A percentile compares a stretch with the other conserved stretches of the same genome.
These are phyloP conservation scores for Sander vitreus DNA, from an alignment of 2,113 vertebrate genomes.

Conservation along the genomic window DNA sequence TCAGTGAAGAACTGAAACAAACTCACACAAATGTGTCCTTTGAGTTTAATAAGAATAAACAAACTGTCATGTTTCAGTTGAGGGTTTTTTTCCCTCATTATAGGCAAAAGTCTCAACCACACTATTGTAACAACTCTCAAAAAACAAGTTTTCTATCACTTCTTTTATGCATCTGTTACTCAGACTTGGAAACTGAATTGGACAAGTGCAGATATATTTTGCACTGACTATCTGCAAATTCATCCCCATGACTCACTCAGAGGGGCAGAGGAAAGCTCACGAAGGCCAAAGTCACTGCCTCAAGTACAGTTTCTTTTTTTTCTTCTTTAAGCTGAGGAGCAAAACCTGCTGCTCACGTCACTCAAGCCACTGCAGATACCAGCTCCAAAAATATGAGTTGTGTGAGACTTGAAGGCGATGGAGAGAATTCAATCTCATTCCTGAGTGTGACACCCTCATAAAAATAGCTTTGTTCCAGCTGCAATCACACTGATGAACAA, in stretches of 20 bases:
- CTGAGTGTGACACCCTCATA: background rate
- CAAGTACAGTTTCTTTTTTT: slow-evolving; percentile 1
- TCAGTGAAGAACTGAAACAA: slow-evolving; percentile 24
- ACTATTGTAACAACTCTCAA: background rate
- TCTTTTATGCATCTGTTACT: background rate
- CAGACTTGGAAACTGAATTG: background rate
- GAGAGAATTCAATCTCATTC: slow-evolving; percentile 18
- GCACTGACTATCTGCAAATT: slow-evolving; percentile 6
- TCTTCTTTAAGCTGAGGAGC: slow-evolving; percentile 16
- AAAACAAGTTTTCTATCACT: background rate
- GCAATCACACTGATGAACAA: no score
- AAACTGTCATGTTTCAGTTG: slow-evolving; percentile 2
- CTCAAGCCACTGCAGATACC: slow-evolving; percentile 17
- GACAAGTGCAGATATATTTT: background rate
- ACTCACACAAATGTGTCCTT: slow-evolving; percentile 6
- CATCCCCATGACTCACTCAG: slow-evolving; percentile 1
- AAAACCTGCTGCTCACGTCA: slow-evolving; percentile 33
- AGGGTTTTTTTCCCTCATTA: slow-evolving; percentile 1
- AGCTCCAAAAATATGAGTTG: slow-evolving; percentile 29
- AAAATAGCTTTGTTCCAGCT: no score
- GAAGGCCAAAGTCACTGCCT: slow-evolving; percentile 32
- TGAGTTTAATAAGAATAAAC: slow-evolving; percentile 27
- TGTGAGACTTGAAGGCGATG: slow-evolving; percentile 21
- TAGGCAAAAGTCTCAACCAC: background rate
- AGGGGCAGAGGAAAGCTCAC: slow-evolving; percentile 12